Base-by-base conservation (phyloP, 2,113 vertebrate genomes). In the Callipepla californica region DNA sequence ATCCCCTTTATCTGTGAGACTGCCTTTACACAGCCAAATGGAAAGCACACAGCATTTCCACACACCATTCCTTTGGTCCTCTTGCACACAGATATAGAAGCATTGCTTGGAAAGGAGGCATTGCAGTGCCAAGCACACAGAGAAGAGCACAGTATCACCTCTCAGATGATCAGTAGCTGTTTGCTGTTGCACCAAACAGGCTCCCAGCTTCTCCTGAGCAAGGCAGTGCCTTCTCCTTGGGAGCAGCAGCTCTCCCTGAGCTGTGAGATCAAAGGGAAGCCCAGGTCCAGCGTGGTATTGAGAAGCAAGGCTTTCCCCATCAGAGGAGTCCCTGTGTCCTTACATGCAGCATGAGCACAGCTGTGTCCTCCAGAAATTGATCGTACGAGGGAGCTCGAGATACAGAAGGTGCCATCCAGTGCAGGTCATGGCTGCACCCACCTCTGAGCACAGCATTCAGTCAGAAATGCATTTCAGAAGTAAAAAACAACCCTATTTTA, bases 221-320 rank as follows among this genome's bases (percentile, higher is more conserved):
- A 68, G 47, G 36, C 63, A 80, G 61, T 12, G 38, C 11, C 63
- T 80, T 55, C 68, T 59, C 38, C 65, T 23, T 48, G 72, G 38
- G 51, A 78, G 45, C 5, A 36, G 44, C 72, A 72, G 59, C 53
- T 44, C 61, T 66, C 22, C 53, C 53, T 50, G 53, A 74, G 25
- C 61, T 50, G 55, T 21, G 34, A 57, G 26, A 68, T 74, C 80
- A 38, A 83, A 57, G 47, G 11, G 53, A 20, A 55, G 15, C 10
- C 74, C n/a, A 50, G 42, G 15, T 38, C 67, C 63, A 4, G 23
- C 3, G 4, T 16, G 50, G 62, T 23, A 32, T 3, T 0, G 0
- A 48, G 80, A 55, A 81, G 51, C 25, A 86, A 81, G 32, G 59
- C 7, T 61, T 76, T 80, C 40, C 65, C 53, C 70, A 26, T 12